phyloP scores from a whole-genome alignment of 2,888 invertebrate species.

The Leucania comma region DNA sequence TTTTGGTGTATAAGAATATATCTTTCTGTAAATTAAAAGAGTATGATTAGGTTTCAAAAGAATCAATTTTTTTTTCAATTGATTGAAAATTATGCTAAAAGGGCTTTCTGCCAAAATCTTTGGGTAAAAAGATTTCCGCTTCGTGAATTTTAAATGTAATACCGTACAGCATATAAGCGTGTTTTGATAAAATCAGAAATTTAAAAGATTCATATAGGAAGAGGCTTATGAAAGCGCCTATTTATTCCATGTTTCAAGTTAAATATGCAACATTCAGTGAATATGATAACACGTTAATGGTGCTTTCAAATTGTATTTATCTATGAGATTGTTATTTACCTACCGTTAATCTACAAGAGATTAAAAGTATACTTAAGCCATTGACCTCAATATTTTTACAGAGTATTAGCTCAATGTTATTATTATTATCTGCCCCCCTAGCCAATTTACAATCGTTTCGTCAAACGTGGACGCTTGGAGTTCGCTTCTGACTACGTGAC shows the following conservation, averaged over 20 bases:
- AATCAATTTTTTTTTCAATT: not conserved
- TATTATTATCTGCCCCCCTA: too few species aligned
- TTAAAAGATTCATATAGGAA: not conserved
- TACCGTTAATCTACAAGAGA: too few species aligned
- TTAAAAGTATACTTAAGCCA: too few species aligned
- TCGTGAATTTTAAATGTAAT: constrained; percentile 3
- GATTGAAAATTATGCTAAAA: not conserved
- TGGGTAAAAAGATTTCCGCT: not conserved
- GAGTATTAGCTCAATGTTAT: too few species aligned
- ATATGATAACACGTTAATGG: not conserved
- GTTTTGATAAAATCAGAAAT: constrained; percentile 20
- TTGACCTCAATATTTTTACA: too few species aligned
- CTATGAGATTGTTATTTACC: too few species aligned
- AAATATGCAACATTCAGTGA: constrained; percentile 20
- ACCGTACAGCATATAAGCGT: not conserved
- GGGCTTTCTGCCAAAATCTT: not conserved
- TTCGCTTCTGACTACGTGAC: too few species aligned
- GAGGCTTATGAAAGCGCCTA: constrained; percentile 10
- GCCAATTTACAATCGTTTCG: too few species aligned
- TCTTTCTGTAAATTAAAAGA: too few species aligned
- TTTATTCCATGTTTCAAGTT: not conserved
- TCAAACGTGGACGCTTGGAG: too few species aligned
- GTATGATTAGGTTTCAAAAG: not conserved
- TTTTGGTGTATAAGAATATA: too few species aligned
- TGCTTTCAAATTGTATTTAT: not conserved